Base-by-base conservation (phyloP, 1,140 invertebrate genomes). In the Diprion similis region DNA sequence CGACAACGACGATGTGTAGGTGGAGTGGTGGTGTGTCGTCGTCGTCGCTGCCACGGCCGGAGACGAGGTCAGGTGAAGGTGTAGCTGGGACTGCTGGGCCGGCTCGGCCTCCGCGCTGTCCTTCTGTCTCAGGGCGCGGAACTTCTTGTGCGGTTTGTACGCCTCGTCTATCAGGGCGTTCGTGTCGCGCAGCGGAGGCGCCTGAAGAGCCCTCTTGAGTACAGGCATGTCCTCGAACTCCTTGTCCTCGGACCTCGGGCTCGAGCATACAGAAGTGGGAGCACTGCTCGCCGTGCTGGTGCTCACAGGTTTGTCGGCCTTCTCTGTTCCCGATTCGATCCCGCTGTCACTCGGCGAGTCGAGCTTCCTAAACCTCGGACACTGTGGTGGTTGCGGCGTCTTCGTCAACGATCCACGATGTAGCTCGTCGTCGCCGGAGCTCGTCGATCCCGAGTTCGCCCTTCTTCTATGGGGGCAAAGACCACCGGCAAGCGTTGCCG, bases 91-190 rank as follows among this genome's bases (percentile, higher is more conserved):
- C 74, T 73, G 75, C 51, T 75, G 78, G 67, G 76, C 88, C 0
- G 91, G 90, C 78, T 95, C 94, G 0, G 94, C 93, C 78, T 94
- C 93, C 45, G 94, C 93, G 7, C 92, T 93, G 78, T 95, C 94
- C 77, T 94, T 94, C 78, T 93, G 92, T 8, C 95, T 88, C 79
- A 95, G 86, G 0, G 94, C 94, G 6, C 96, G 91, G 90, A 98
- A 97, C 84, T 98, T 98, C 85, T 98, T 98, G 89, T 98, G 96
- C 66, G 96, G 95, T 81, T 97, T 96, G 89, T 97, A 97, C 1
- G 96, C 96, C 86, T 97, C 96, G 83, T 97, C 96, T 95, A 97
- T 97, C 59, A 97, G 86, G 1, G 94, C 94, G 80, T 95, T 95
- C 65, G 95, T 95, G 81, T 96, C 94, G 85, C 95, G 95, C 1